phyloP scores from a whole-genome alignment of 2,113 vertebrate genomes.

The Pteropus alecto region DNA sequence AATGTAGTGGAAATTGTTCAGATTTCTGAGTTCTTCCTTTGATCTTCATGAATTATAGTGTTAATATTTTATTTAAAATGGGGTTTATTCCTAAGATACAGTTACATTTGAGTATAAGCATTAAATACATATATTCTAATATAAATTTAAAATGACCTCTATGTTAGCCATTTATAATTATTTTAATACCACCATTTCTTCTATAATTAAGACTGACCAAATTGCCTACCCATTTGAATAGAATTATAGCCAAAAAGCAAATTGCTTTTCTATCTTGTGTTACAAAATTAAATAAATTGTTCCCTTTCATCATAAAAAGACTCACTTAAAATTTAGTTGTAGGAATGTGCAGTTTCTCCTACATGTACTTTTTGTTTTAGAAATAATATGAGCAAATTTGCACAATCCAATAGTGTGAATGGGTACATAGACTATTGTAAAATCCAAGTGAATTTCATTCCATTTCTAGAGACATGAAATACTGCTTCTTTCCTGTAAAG shows the following conservation, averaged over 20 bases:
- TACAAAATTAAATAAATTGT: neutral
- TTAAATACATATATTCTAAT: constrained; percentile 15
- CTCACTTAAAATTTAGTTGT: neutral
- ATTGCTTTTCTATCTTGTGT: neutral
- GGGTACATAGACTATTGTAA: neutral
- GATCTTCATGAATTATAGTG: neutral
- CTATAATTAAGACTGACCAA: constrained; percentile 34
- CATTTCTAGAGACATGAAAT: neutral
- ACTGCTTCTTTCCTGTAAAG: neutral
- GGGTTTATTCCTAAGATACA: neutral
- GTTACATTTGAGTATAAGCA: neutral
- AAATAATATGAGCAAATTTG: neutral
- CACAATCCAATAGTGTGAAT: neutral
- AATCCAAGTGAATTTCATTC: constrained; percentile 7
- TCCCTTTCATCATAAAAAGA: neutral
- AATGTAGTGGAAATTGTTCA: neutral
- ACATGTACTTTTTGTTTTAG: neutral
- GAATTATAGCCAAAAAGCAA: neutral
- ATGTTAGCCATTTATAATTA: constrained; percentile 13
- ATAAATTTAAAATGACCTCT: constrained; percentile 45
- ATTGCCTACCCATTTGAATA: neutral
- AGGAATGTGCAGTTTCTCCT: neutral
- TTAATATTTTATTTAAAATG: constrained; percentile 27
- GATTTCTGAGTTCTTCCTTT: neutral
- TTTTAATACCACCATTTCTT: constrained; percentile 33